A percentile compares a stretch with the other conserved stretches of the same genome.
Evolutionary conservation across 2,797 vertebrate genomes (phyloP).

Genomic region (Sciurus vulgaris): DNA sequence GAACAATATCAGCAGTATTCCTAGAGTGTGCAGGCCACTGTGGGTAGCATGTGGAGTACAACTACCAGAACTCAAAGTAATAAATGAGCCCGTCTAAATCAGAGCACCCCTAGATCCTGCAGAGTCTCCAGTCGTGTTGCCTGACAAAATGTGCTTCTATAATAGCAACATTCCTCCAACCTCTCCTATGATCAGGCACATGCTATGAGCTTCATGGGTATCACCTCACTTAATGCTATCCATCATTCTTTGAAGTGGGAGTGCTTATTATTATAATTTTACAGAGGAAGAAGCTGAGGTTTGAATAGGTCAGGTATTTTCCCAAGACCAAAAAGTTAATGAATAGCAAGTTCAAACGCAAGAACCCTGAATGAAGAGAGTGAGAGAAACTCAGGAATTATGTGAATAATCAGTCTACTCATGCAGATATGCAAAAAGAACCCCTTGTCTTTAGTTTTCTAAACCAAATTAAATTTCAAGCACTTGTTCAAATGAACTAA

Average conservation of each 20-base stretch:
- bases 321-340: background rate
- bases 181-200: background rate
- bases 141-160: background rate
- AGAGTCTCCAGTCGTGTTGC: background rate
- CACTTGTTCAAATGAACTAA: background rate
- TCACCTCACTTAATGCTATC: background rate
- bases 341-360: background rate
- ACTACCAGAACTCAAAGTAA: background rate
- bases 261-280: background rate
- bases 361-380: background rate
- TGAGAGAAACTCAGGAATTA: background rate
- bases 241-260: background rate
- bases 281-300: background rate
- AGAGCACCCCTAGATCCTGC: background rate
- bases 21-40: background rate
- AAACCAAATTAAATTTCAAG: background rate
- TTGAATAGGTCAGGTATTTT: background rate
- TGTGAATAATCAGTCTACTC: background rate
- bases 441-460: background rate
- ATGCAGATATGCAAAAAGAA: background rate
- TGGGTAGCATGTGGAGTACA: background rate
- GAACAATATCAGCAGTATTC: background rate
- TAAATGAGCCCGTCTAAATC: background rate
- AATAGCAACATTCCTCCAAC: background rate
- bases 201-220: background rate